Base-by-base conservation (phyloP, 2,888 invertebrate species). In the Drosophila ustulata region DNA sequence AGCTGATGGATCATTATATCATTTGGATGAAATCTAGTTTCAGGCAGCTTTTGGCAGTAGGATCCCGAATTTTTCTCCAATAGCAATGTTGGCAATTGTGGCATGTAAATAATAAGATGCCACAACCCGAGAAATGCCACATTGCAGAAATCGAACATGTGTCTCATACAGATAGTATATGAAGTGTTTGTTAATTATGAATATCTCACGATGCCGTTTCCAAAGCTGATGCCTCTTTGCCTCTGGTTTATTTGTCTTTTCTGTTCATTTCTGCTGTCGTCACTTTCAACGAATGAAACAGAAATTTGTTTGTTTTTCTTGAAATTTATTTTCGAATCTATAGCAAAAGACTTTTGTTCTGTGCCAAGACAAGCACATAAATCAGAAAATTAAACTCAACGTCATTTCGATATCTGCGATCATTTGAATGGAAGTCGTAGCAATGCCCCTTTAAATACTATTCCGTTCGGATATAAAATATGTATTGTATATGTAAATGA, bases 261-360 rank as follows among this genome's bases (percentile, higher is more conserved):
- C 4, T 39, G 37, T 59, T 47, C 56, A 53, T 53, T 57, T 26
- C 11, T 59, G 87, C 89, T 88, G 78, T 88, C 89, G 89, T 83
- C 78, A 79, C 64, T 61, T 66, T 53, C 59, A 51, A 62, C 68
- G 58, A 49, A 78, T 81, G 65, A 55, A 74, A 25, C 26, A 64
- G 39, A 25, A 39, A 55, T 49, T 66, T 82, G 88, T 82, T 79
- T 82, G 82, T 82, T 75, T 71, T 67, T 26, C 55, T 50, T 61
- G 7, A 18, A 56, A 52, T 65, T 76, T 73, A 61, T 73, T 72
- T 77, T 49, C 18, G 46, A 46, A 64, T 51, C 43, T 43, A 47
- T 25, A 25, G 30, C 28, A 25, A 43, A 50, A 28, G 34, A 47
- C 7, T 49, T 37, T 34, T 39, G 46, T 39, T 23, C n/a, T 11